phyloP scores from a whole-genome alignment of 2,113 vertebrate species.

The Phocoena phocoena region DNA sequence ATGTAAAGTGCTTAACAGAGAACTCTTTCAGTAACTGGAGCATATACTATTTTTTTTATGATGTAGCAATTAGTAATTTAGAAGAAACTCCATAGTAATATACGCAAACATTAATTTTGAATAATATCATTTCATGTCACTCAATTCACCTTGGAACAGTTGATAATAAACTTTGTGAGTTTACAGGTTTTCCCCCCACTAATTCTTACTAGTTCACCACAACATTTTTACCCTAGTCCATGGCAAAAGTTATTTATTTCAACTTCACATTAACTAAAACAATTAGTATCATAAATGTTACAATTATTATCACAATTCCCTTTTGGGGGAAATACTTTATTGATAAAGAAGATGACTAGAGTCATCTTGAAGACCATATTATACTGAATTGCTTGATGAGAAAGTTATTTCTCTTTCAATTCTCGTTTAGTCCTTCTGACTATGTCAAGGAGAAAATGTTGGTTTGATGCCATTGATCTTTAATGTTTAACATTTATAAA shows the following conservation, averaged over 20 bases:
- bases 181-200: not conserved
- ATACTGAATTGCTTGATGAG: not conserved
- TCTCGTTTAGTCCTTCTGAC: not conserved
- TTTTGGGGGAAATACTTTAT: not conserved
- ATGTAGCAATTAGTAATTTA: not conserved
- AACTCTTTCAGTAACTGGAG: not conserved
- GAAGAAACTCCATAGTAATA: not conserved
- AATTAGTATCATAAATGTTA: not conserved
- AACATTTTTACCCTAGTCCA: not conserved
- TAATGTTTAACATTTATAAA: not conserved
- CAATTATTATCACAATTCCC: not conserved
- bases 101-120: slow-evolving; percentile 18
- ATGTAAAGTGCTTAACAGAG: not conserved
- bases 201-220: not conserved
- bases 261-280: slow-evolving; percentile 34
- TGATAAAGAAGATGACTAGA: not conserved
- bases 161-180: not conserved
- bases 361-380: not conserved
- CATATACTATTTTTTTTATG: not conserved
- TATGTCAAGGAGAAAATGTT: not conserved
- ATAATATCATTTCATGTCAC: not conserved
- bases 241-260: slow-evolving; percentile 18
- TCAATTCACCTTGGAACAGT: not conserved
- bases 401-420: slow-evolving; percentile 18
- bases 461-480: not conserved